These are phyloP conservation scores for Peromyscus californicus DNA, from an alignment of 2,113 vertebrate genomes.

Conservation along the genomic window DNA sequence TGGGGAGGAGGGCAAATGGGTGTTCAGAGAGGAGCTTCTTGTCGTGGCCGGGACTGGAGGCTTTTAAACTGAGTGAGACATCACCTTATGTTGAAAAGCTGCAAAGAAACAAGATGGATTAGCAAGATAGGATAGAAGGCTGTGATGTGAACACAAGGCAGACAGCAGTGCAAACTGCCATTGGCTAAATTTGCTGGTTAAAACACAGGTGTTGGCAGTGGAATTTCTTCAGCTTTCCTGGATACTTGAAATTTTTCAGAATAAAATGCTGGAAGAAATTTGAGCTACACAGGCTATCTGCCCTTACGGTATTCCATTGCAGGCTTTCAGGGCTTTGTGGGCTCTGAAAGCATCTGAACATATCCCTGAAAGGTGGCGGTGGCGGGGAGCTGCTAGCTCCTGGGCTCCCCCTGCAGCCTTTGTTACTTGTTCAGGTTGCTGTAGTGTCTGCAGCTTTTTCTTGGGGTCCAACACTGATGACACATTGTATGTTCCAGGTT, in stretches of 20 bases:
- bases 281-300: too few relatives aligned
- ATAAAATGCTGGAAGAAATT: neutral
- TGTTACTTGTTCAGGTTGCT: neutral
- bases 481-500: constrained; percentile 90
- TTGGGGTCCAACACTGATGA: neutral
- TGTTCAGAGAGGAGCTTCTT: neutral
- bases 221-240: neutral
- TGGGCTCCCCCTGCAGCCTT: neutral
- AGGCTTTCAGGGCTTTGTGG: neutral
- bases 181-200: rapidly evolving
- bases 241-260: neutral
- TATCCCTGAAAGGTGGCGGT: rapidly evolving
- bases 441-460: neutral
- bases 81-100: neutral
- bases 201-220: neutral
- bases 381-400: rapidly evolving
- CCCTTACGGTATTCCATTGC: rapidly evolving
- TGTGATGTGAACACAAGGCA: rapidly evolving
- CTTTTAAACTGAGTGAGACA: neutral
- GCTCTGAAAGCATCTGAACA: neutral
- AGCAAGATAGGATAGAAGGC: neutral
- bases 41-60: neutral
- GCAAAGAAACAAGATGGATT: neutral
- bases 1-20: neutral
- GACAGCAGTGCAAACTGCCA: rapidly evolving